A percentile compares a stretch with the other conserved stretches of the same genome.
These are phyloP conservation scores for Sturnus vulgaris DNA, from an alignment of 2,113 vertebrate species.

Conservation along the genomic window DNA sequence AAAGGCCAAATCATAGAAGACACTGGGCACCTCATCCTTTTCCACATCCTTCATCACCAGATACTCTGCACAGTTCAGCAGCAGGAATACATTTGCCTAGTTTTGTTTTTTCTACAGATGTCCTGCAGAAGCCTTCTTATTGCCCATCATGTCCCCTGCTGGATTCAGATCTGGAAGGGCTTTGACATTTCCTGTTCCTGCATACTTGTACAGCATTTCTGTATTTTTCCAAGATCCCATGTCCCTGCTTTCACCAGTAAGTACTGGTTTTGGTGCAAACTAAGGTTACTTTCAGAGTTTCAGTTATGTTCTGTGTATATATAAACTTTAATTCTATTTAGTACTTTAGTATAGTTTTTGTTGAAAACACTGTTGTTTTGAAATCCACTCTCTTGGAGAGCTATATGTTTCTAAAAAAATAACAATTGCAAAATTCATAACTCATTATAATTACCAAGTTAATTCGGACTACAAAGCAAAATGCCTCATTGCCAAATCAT, in stretches of 20 bases:
- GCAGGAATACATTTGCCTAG: neutral
- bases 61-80: neutral
- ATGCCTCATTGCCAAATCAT: slow-evolving; percentile 21
- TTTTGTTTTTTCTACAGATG: neutral
- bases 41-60: neutral
- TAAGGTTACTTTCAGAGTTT: neutral
- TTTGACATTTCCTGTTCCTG: neutral
- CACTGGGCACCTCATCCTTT: neutral
- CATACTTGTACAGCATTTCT: neutral
- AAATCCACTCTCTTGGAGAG: neutral
- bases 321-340: neutral
- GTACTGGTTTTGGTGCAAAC: neutral
- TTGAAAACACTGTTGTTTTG: neutral
- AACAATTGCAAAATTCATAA: slow-evolving; percentile 14
- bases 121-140: neutral
- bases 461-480: slow-evolving; percentile 61
- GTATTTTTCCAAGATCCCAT: neutral
- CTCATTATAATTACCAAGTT: slow-evolving; percentile 3
- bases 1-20: neutral
- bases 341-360: neutral
- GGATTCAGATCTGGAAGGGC: neutral
- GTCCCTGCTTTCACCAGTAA: neutral
- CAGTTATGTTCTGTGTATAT: neutral
- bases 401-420: neutral
- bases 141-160: neutral